phyloP scores from a whole-genome alignment of 2,797 vertebrate genomes.

The Todus mexicanus region DNA sequence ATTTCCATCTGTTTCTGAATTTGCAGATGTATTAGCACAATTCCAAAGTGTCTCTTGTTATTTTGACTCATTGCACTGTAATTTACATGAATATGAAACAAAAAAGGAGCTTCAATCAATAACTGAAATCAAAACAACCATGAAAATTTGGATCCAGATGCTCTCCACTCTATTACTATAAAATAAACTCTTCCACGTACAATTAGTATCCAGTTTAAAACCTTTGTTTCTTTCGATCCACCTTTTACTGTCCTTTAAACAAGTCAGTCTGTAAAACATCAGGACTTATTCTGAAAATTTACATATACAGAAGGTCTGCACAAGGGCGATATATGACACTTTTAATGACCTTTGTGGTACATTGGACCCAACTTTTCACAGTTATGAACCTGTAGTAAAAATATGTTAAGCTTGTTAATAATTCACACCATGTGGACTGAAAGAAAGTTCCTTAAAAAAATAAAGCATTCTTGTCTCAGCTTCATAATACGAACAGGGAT shows the following conservation, averaged over 20 bases:
- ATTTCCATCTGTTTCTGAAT: conserved; percentile 40
- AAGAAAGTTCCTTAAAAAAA: conserved; percentile 17
- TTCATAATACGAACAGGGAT: conserved; percentile 10
- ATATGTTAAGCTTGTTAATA: conserved; percentile 27
- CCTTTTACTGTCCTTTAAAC: neutral
- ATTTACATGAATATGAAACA: conserved; percentile 27
- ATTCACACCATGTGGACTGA: neutral
- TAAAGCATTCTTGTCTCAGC: neutral
- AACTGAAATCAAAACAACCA: conserved; percentile 8
- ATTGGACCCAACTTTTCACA: neutral
- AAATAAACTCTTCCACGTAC: neutral
- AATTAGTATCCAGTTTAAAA: neutral
- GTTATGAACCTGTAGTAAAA: conserved; percentile 2
- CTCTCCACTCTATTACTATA: neutral
- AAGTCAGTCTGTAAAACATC: neutral
- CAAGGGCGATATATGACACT: neutral
- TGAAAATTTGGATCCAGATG: conserved; percentile 41
- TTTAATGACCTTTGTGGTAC: neutral
- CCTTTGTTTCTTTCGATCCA: neutral
- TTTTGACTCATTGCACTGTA: conserved; percentile 37
- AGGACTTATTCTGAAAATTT: neutral
- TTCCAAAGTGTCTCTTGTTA: neutral
- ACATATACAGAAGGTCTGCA: neutral
- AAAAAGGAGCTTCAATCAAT: conserved; percentile 27
- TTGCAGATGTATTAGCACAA: conserved; percentile 44